Evolutionary conservation across 1,140 invertebrate genomes (phyloP).

Genomic region (Mactra quadrangularis): DNA sequence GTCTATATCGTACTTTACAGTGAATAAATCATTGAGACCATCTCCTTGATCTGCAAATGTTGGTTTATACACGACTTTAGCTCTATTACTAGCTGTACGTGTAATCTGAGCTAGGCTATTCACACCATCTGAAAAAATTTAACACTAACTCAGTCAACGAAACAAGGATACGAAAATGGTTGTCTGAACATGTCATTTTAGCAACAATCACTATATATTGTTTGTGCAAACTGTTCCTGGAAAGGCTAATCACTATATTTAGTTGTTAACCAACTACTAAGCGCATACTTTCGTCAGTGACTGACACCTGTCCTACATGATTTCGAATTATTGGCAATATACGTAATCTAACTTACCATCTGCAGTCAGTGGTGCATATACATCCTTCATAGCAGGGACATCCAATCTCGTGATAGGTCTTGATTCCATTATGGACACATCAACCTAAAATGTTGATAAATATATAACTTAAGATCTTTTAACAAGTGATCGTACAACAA

Average conservation of each 20-base stretch:
- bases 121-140: background rate
- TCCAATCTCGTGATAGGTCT: slow-evolving; percentile 63
- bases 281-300: too few species aligned
- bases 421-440: slow-evolving; percentile 68
- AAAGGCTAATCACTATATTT: too few species aligned
- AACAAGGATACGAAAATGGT: too few species aligned
- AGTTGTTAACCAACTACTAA: too few species aligned
- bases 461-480: too few species aligned
- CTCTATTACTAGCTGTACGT: slow-evolving; percentile 64
- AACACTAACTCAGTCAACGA: too few species aligned
- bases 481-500: too few species aligned
- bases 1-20: slow-evolving; percentile 76
- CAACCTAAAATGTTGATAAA: slow-evolving; percentile 7
- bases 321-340: too few species aligned
- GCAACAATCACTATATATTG: too few species aligned
- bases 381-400: slow-evolving; percentile 60
- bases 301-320: too few species aligned
- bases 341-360: too few species aligned
- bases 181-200: too few species aligned
- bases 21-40: slow-evolving; percentile 71
- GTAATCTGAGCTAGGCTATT: slow-evolving; percentile 3
- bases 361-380: slow-evolving; percentile 57
- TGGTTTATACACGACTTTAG: slow-evolving; percentile 70
- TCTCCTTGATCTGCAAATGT: slow-evolving; percentile 59
- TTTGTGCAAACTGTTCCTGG: background rate